Base-by-base conservation (phyloP, 2,113 vertebrate genomes). In the Cepphus grylle region DNA sequence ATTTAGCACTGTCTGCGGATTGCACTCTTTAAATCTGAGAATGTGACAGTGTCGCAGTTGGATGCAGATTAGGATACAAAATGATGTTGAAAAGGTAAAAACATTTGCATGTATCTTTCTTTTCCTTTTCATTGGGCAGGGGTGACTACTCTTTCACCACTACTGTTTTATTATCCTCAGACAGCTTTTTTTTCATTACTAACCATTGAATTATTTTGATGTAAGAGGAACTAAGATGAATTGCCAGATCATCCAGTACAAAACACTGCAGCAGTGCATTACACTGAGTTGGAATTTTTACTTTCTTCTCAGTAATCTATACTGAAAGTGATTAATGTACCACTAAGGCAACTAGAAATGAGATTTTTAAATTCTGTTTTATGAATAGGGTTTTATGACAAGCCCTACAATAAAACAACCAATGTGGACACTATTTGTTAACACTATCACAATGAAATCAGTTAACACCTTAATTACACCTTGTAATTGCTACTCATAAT, bases 81-180 rank as follows among this genome's bases (percentile, higher is more conserved):
- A 96, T 88, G 11, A 73, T 86, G 59, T 67, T 88, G 87, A 94
- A 96, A 95, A 97, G 84, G 81, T 97, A 95, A 95, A 90, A 92
- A 27, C 72, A 63, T 87, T 81, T 93, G 43, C 74, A 42, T 63
- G 42, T 21, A 29, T 89, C 80, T 72, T 66, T 86, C 73, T 84
- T 81, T 91, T 83, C 38, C 58, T 83, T 72, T 86, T 63, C 71
- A 62, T 10, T 67, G 70, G 42, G 58, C 22, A 62, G 61, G 38
- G 27, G 12, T 56, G 45, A 77, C 53, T 61, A 26, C 23, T 85
- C 66, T 93, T 86, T 91, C 36, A 66, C 53, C 11, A 17, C 23
- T 78, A 21, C 42, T 26, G 87, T 61, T 81, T 85, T 52, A 45
- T 85, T 52, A 45, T 66, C 42, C 62, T 70, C 66, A 42, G 38